Evolutionary conservation across 2,888 invertebrate genomes (phyloP).

Genomic region (Encarsia formosa): DNA sequence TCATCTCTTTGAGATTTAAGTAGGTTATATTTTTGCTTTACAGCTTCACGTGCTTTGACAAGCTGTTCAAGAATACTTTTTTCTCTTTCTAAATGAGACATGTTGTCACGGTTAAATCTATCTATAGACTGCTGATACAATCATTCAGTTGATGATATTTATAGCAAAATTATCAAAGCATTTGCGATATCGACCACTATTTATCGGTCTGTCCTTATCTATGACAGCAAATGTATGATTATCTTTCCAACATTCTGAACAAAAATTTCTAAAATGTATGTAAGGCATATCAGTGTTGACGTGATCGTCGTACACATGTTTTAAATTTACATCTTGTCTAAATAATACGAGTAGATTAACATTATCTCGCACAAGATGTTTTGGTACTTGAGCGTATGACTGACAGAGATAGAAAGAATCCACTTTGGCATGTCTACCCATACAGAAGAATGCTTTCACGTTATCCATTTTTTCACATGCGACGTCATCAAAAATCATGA

Average conservation of each 20-base stretch:
- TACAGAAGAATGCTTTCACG: slow-evolving; percentile 28
- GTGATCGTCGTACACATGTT: slow-evolving; percentile 34
- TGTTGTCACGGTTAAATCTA: background rate
- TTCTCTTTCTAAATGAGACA: background rate
- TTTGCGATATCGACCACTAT: slow-evolving; percentile 38
- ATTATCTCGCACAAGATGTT: slow-evolving; percentile 45
- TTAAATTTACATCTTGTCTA: slow-evolving; percentile 43
- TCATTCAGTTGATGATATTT: background rate
- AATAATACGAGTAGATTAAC: slow-evolving; percentile 43
- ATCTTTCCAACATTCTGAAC: slow-evolving; percentile 38
- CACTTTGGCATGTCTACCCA: slow-evolving; percentile 32
- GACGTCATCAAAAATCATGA: slow-evolving; percentile 48
- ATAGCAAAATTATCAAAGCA: slow-evolving; percentile 33
- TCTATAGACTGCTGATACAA: background rate
- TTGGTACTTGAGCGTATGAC: slow-evolving; percentile 38
- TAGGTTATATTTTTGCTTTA: no score
- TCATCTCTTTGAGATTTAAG: no score
- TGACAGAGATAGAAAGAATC: slow-evolving; percentile 41
- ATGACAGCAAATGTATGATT: slow-evolving; percentile 38
- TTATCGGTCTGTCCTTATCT: slow-evolving; percentile 34
- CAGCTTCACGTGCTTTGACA: no score
- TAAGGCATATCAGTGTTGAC: slow-evolving; percentile 28
- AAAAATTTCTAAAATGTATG: no score
- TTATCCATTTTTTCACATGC: slow-evolving; percentile 34
- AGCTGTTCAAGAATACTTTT: no score